These are phyloP conservation scores for Morus bassanus DNA, from an alignment of 2,797 vertebrate genomes.

Conservation along the genomic window DNA sequence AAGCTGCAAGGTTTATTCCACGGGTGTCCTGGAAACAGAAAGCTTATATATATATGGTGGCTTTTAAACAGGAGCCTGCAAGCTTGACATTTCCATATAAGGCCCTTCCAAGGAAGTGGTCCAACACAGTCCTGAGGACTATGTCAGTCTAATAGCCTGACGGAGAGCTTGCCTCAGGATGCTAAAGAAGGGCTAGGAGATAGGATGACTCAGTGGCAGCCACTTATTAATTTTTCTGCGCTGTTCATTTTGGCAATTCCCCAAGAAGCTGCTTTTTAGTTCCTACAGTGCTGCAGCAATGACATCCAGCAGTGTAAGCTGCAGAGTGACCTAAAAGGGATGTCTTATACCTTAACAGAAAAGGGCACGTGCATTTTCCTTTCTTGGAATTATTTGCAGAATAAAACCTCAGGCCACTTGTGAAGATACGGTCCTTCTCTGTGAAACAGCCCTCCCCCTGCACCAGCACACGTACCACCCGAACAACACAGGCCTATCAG, in stretches of 20 bases:
- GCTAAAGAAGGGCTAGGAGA: not conserved
- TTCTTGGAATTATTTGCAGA: not conserved
- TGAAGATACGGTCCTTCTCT: not conserved
- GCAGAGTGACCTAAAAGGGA: not conserved
- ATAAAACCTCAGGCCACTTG: not conserved
- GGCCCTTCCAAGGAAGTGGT: not conserved
- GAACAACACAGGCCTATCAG: too few relatives aligned
- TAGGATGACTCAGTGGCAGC: not conserved
- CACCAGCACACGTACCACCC: not conserved
- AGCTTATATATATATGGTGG: not conserved
- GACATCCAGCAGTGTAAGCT: not conserved
- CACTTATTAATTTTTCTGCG: not conserved
- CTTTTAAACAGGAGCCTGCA: slow-evolving; percentile 26
- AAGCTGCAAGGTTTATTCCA: not conserved
- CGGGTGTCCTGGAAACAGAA: slow-evolving; percentile 23
- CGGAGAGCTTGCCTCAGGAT: not conserved
- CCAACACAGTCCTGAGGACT: not conserved
- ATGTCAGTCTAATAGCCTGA: not conserved
- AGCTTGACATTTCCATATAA: not conserved
- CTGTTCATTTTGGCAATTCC: not conserved
- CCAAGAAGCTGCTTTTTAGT: not conserved
- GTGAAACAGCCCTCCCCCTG: not conserved
- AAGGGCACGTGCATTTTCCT: accelerated
- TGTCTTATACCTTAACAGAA: not conserved
- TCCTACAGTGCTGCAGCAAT: not conserved